Evolutionary conservation across 1,140 invertebrate species (phyloP).

Genomic region (Drosophila santomea): DNA sequence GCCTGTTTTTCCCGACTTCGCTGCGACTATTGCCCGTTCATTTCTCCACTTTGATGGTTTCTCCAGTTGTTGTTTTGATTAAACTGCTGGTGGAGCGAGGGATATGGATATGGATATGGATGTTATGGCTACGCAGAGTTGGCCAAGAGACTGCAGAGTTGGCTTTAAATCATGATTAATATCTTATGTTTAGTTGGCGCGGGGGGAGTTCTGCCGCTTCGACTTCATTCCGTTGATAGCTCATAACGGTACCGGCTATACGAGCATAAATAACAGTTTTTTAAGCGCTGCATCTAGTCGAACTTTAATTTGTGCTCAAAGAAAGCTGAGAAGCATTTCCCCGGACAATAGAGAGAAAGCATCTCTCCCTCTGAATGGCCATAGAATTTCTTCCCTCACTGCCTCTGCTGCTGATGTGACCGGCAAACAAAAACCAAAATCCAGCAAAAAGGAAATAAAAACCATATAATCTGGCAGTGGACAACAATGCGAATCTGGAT

Average conservation of each 20-base stretch:
- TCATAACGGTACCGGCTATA: constrained; percentile 32
- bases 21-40: constrained; percentile 14
- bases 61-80: constrained; percentile 34
- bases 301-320: constrained; percentile 42
- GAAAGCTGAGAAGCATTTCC: constrained; percentile 20
- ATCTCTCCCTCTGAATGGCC: constrained; percentile 29
- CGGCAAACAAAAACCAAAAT: constrained; percentile 42
- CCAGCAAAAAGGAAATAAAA: constrained; percentile 26
- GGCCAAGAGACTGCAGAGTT: not conserved
- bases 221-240: constrained; percentile 44
- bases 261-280: constrained; percentile 42
- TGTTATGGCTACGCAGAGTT: constrained; percentile 7
- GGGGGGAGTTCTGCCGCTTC: not conserved
- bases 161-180: constrained; percentile 49
- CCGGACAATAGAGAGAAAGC: constrained; percentile 34
- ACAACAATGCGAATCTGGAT: constrained; percentile 46
- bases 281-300: constrained; percentile 29
- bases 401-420: constrained; percentile 16
- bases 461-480: constrained; percentile 2
- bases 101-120: not conserved
- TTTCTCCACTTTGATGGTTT: constrained; percentile 36
- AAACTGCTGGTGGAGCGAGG: constrained; percentile 9
- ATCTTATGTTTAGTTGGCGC: constrained; percentile 32
- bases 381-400: constrained; percentile 36
- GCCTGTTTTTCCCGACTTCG: not conserved